A percentile compares a stretch with the other conserved stretches of the same genome.
Evolutionary conservation across 2,888 invertebrate species (phyloP).

Genomic region (Thalpophila matura): DNA sequence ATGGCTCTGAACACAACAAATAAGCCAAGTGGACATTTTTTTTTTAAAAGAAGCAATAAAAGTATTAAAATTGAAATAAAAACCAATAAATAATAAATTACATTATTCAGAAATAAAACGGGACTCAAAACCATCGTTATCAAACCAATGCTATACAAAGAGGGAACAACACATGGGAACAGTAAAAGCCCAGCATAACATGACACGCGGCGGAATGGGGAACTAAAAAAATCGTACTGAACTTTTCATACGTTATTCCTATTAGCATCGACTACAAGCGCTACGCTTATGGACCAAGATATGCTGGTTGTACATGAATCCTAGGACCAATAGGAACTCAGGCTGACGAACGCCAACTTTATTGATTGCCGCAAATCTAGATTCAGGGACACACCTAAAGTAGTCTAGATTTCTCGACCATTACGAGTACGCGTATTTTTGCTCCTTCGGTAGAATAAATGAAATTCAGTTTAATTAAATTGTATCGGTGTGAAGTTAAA

Average conservation of each 20-base stretch:
- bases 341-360: conserved; percentile 1
- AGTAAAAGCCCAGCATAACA: not conserved
- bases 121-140: not conserved
- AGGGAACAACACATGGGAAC: not conserved
- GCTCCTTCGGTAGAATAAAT: not conserved
- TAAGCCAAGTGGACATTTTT: no score
- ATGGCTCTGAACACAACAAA: no score
- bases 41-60: no score
- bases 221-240: not conserved
- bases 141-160: not conserved
- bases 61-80: no score
- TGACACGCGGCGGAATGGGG: not conserved
- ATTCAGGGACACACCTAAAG: not conserved
- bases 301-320: not conserved
- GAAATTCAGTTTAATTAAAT: not conserved
- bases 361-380: conserved; percentile 11
- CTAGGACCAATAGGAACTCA: conserved; percentile 13
- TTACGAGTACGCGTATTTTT: not conserved
- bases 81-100: not conserved
- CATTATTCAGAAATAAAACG: not conserved
- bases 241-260: not conserved
- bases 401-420: not conserved
- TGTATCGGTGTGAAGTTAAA: not conserved
- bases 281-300: not conserved
- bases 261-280: not conserved